A percentile compares a stretch with the other conserved stretches of the same genome.
Conservation (phyloP, 2,888 invertebrate species). For the Chesias legatella region DNA sequence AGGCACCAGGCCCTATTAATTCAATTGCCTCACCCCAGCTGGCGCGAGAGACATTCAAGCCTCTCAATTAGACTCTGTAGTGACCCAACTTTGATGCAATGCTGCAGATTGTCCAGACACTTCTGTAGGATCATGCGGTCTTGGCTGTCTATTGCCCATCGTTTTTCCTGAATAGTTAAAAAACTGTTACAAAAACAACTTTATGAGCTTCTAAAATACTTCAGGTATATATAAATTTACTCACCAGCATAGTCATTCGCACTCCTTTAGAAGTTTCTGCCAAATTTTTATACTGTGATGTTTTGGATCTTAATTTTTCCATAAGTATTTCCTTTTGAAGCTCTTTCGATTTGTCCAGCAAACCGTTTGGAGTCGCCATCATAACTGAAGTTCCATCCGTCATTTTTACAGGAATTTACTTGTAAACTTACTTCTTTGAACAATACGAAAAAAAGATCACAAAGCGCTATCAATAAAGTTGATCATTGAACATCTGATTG, state of each 20-base stretch:
- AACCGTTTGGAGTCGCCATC: slow-evolving; percentile 55
- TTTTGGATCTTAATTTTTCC: slow-evolving; percentile 94
- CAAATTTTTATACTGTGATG: slow-evolving; percentile 89
- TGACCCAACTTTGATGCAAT: slow-evolving; percentile 95
- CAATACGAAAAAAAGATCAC: slow-evolving; percentile 39
- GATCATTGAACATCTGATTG: slow-evolving; percentile 47
- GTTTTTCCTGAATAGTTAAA: slow-evolving; percentile 85
- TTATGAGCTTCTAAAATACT: not conserved
- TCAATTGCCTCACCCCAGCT: slow-evolving; percentile 84
- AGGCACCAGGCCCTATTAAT: no score
- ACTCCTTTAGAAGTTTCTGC: slow-evolving; percentile 93
- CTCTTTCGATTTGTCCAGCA: slow-evolving; percentile 71
- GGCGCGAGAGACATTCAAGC: slow-evolving; percentile 93
- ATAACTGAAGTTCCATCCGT: slow-evolving; percentile 55
- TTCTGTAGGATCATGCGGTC: slow-evolving; percentile 93
- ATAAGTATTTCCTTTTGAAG: slow-evolving; percentile 91
- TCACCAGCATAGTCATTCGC: slow-evolving; percentile 91
- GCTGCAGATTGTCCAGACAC: slow-evolving; percentile 94
- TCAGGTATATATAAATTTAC: slow-evolving; percentile 30
- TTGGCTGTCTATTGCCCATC: slow-evolving; percentile 91
- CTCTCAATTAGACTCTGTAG: slow-evolving; percentile 95
- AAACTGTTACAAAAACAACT: not conserved
- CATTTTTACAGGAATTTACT: slow-evolving; percentile 42
- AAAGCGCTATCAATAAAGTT: slow-evolving; percentile 33
- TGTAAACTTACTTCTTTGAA: slow-evolving; percentile 31